A percentile compares a stretch with the other conserved stretches of the same genome.
phyloP scores from a whole-genome alignment of 2,113 vertebrate genomes.

The Vimba vimba region DNA sequence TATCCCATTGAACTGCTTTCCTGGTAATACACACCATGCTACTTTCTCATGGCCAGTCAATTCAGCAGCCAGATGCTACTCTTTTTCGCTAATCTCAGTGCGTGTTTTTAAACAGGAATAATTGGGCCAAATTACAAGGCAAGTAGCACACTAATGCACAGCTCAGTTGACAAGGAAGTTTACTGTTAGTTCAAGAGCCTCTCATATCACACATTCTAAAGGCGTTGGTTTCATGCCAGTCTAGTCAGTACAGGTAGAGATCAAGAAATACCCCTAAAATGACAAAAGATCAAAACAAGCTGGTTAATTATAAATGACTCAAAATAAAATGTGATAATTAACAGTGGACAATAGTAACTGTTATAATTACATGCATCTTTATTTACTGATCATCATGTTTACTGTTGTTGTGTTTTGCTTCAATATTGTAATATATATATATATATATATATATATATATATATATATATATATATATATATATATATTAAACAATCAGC shows the following conservation, averaged over 20 bases:
- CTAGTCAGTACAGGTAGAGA: constrained; percentile 8
- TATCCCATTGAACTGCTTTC: not conserved
- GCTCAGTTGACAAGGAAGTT: constrained; percentile 47
- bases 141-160: constrained; percentile 36
- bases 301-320: not conserved
- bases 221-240: constrained; percentile 26
- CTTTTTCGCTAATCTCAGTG: constrained; percentile 34
- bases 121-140: constrained; percentile 50
- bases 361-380: not conserved
- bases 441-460: no score
- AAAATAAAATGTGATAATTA: not conserved
- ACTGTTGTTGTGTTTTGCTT: no score
- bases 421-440: no score
- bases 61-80: constrained; percentile 34
- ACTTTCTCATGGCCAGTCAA: constrained; percentile 44
- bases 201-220: constrained; percentile 41
- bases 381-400: no score
- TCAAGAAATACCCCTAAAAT: not conserved
- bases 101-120: constrained; percentile 35
- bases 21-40: constrained; percentile 32
- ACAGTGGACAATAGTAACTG: not conserved
- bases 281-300: not conserved
- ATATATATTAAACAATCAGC: no score
- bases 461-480: no score
- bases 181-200: constrained; percentile 29